Evolutionary conservation across 2,888 invertebrate genomes (phyloP).

Genomic region (Corbicula japonica): DNA sequence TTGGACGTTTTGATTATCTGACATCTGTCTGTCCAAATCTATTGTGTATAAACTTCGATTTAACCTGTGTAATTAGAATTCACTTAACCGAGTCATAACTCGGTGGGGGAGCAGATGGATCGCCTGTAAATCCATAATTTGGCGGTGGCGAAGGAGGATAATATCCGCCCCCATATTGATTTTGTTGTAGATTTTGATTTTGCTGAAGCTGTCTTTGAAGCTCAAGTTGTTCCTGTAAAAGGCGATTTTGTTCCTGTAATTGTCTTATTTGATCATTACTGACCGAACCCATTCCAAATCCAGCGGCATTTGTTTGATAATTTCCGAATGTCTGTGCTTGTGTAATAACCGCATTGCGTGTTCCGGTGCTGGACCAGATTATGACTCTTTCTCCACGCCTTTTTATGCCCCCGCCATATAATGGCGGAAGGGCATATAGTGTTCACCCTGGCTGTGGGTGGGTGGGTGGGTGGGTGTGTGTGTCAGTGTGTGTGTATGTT

Average conservation of each 20-base stretch:
- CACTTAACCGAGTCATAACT: slow-evolving; percentile 1
- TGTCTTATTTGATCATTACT: slow-evolving; percentile 3
- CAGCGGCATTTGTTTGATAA: not conserved
- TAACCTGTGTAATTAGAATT: no score
- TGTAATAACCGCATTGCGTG: not conserved
- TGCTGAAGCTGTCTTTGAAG: slow-evolving; percentile 29
- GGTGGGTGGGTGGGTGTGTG: no score
- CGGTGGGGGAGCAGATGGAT: slow-evolving; percentile 23
- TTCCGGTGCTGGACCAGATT: not conserved
- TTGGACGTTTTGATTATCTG: no score
- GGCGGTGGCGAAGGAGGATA: slow-evolving; percentile 21
- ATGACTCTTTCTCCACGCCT: not conserved
- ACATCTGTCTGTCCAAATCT: no score
- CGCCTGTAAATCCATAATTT: not conserved
- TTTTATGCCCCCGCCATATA: no score
- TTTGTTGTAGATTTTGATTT: slow-evolving; percentile 30
- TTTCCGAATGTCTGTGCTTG: slow-evolving; percentile 2
- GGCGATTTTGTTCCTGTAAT: slow-evolving; percentile 18
- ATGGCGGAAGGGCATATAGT: no score
- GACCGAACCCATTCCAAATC: not conserved
- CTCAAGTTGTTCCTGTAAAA: slow-evolving; percentile 35
- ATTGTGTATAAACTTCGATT: no score
- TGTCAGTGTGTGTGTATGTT: no score
- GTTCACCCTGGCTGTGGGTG: no score
- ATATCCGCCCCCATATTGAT: slow-evolving; percentile 17